phyloP scores from a whole-genome alignment of 2,888 invertebrate genomes.

The Celastrina argiolus region DNA sequence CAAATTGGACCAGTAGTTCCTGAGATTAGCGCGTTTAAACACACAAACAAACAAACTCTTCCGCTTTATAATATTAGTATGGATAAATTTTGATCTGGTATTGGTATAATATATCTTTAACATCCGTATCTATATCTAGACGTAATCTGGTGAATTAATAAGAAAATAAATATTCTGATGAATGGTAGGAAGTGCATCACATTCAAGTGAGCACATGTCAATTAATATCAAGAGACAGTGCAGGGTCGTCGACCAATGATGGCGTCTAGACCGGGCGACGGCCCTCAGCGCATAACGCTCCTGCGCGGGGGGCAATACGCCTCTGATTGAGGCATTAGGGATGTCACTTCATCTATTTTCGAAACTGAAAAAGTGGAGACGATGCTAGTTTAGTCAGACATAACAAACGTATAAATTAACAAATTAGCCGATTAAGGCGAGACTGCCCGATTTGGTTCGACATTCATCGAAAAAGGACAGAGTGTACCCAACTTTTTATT shows the following conservation, averaged over 20 bases:
- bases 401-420: too few species aligned
- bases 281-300: constrained; percentile 6
- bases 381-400: not conserved
- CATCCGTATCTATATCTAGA: too few species aligned
- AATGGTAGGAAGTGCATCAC: constrained; percentile 5
- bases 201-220: not conserved
- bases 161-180: not conserved
- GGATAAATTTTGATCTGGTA: too few species aligned
- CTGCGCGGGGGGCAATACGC: not conserved
- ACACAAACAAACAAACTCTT: too few species aligned
- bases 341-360: not conserved
- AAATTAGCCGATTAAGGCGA: too few species aligned
- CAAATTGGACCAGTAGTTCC: too few species aligned
- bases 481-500: not conserved
- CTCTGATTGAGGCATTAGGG: not conserved
- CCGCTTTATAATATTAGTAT: too few species aligned
- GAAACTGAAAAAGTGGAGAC: not conserved
- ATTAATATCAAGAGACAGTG: not conserved
- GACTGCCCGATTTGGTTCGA: too few species aligned
- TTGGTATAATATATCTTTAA: too few species aligned
- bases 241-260: constrained; percentile 30
- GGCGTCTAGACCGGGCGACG: constrained; percentile 25
- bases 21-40: too few species aligned
- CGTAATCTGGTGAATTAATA: too few species aligned
- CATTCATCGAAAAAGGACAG: not conserved